Evolutionary conservation across 1,140 invertebrate genomes (phyloP).

Genomic region (Trachymyrmex septentrionalis): DNA sequence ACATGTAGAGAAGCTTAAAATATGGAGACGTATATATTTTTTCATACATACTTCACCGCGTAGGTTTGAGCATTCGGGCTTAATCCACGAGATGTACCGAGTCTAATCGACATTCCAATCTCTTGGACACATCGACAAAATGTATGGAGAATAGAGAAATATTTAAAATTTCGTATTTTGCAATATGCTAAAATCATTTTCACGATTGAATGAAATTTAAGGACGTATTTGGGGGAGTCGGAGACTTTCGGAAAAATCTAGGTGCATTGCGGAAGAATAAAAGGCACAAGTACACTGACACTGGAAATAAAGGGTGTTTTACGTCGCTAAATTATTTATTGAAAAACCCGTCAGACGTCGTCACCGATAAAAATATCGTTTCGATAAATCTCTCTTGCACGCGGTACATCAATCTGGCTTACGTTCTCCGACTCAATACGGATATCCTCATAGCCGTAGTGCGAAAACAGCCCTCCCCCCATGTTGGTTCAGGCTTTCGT

Average conservation of each 20-base stretch:
- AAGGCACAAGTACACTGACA: not conserved
- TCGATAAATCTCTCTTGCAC: constrained; percentile 54
- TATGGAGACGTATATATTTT: constrained; percentile 54
- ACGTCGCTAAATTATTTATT: constrained; percentile 11
- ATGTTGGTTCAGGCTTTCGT: constrained; percentile 82
- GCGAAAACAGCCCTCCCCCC: constrained; percentile 71
- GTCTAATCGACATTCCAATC: not conserved
- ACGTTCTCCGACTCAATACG: constrained; percentile 54
- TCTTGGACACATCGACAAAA: not conserved
- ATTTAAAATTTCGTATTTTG: not conserved
- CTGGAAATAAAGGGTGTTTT: constrained; percentile 39
- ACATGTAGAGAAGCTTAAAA: constrained; percentile 55
- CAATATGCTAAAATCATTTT: not conserved
- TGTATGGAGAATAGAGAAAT: not conserved
- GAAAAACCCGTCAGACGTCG: constrained; percentile 57
- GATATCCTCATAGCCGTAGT: constrained; percentile 47
- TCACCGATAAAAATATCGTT: constrained; percentile 64
- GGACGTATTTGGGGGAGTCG: not conserved
- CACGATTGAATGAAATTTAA: not conserved
- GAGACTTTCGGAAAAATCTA: constrained; percentile 23
- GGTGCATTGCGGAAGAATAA: not conserved
- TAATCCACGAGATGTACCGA: constrained; percentile 5
- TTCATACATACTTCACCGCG: constrained; percentile 1
- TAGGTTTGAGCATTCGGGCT: constrained; percentile 4
- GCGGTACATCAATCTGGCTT: constrained; percentile 61